phyloP scores from a whole-genome alignment of 2,888 invertebrate species.

The Cantharis nigra region DNA sequence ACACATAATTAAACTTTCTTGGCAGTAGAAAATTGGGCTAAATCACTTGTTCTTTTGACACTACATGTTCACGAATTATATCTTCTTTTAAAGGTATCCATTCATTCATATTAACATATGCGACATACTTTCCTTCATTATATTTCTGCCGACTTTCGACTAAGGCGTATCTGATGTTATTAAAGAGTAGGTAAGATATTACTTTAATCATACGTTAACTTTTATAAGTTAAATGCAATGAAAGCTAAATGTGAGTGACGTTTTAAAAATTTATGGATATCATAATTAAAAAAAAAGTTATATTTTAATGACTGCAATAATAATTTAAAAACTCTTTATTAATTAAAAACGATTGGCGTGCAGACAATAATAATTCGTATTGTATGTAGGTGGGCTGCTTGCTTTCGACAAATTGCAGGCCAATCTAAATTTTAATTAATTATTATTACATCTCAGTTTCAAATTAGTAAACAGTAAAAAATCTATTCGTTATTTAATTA shows the following conservation, averaged over 20 bases:
- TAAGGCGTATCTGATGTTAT: neutral
- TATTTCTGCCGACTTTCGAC: neutral
- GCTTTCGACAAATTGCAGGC: neutral
- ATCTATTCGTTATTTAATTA: no score
- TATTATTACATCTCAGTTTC: neutral
- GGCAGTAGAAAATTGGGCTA: neutral
- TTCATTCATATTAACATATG: neutral
- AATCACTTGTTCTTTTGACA: constrained; percentile 4
- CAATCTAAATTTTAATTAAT: neutral
- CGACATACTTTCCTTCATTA: neutral
- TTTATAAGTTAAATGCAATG: neutral
- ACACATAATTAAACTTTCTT: neutral
- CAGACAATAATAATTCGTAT: neutral
- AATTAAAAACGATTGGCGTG: neutral
- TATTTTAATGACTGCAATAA: neutral
- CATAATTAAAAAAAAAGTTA: neutral
- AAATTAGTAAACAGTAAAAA: no score
- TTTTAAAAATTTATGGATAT: neutral
- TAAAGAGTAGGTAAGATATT: neutral
- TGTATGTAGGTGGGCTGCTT: neutral
- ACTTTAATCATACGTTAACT: neutral
- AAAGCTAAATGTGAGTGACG: neutral
- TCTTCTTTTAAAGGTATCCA: constrained; percentile 2
- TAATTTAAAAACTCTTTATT: neutral
- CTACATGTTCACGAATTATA: neutral